These are phyloP conservation scores for Anagrus nilaparvatae DNA, from an alignment of 1,140 invertebrate species.

Conservation along the genomic window DNA sequence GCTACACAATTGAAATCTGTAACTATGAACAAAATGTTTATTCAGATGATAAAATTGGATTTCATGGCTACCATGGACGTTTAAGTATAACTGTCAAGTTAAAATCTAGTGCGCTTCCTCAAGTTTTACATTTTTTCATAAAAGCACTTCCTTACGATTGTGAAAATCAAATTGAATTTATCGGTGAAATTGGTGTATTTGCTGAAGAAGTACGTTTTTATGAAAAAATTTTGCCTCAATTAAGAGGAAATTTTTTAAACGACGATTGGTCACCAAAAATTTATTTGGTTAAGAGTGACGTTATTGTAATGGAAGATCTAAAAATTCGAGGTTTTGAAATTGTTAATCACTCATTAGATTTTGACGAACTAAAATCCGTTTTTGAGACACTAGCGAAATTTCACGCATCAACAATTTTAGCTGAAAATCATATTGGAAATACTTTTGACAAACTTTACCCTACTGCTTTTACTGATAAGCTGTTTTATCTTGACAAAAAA, in stretches of 20 bases:
- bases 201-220: too few species aligned
- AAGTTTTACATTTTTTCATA: too few species aligned
- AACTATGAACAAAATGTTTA: background rate
- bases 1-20: too few species aligned
- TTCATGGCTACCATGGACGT: background rate
- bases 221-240: too few species aligned
- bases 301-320: constrained; percentile 16
- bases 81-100: background rate
- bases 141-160: too few species aligned
- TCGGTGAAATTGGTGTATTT: too few species aligned
- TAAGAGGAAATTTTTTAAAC: constrained; percentile 17
- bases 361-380: constrained; percentile 37
- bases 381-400: constrained; percentile 43
- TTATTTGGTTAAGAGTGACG: constrained; percentile 32
- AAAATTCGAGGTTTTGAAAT: constrained; percentile 17
- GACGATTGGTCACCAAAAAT: constrained; percentile 32
- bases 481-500: too few species aligned
- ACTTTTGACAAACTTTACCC: background rate
- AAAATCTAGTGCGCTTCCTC: too few species aligned
- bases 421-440: constrained; percentile 34
- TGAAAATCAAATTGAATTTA: too few species aligned
- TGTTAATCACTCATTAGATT: constrained; percentile 30
- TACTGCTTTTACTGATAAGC: too few species aligned
- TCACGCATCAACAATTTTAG: constrained; percentile 46
- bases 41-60: background rate